phyloP scores from a whole-genome alignment of 2,888 invertebrate genomes.

The Clunio marinus region DNA sequence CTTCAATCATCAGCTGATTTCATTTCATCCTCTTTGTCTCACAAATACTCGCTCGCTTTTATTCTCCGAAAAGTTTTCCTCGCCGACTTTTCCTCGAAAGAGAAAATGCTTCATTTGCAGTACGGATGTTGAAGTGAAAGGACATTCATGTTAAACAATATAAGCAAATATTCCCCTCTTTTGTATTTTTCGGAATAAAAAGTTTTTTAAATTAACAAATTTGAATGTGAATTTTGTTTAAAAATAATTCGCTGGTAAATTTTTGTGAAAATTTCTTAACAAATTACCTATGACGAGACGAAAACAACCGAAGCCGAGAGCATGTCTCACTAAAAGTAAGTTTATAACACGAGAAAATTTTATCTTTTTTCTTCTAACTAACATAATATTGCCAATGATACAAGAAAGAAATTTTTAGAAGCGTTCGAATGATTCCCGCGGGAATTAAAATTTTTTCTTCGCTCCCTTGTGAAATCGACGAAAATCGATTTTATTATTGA shows the following conservation, averaged over 20 bases:
- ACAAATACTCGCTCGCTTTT: background rate
- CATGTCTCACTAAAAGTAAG: conserved; percentile 33
- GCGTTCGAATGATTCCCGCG: conserved; percentile 30
- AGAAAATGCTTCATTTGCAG: conserved; percentile 29
- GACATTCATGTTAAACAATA: conserved; percentile 22
- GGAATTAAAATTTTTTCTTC: conserved; percentile 9
- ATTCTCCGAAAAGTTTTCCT: conserved; percentile 18
- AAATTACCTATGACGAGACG: conserved; percentile 30
- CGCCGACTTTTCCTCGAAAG: conserved; percentile 7
- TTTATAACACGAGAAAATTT: background rate
- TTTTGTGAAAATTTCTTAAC: background rate
- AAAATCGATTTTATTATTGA: conserved; percentile 37
- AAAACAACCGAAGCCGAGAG: conserved; percentile 33
- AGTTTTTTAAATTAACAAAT: conserved; percentile 10
- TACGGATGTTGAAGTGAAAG: conserved; percentile 28
- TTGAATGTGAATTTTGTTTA: background rate
- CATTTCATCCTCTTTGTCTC: background rate
- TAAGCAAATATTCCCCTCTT: background rate
- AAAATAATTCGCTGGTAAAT: background rate
- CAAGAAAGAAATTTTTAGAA: conserved; percentile 10
- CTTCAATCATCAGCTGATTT: conserved; percentile 19
- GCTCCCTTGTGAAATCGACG: conserved; percentile 30
- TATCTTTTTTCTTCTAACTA: background rate
- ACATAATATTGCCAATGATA: background rate
- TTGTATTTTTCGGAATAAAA: background rate